A percentile compares a stretch with the other conserved stretches of the same genome.
Evolutionary conservation across 2,888 invertebrate species (phyloP).

Genomic region (Machimus atricapillus): DNA sequence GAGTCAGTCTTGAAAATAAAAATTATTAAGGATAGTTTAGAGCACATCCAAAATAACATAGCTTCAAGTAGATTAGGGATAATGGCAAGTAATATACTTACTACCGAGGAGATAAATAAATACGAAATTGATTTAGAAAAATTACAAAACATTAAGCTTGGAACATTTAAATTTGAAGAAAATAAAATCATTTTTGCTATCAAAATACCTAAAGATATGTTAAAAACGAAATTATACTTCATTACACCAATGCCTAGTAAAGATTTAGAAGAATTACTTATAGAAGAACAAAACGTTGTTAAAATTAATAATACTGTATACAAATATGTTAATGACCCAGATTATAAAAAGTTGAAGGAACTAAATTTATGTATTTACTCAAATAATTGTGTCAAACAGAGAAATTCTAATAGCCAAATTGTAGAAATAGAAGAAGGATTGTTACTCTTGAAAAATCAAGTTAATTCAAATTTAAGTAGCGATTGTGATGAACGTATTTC

Average conservation of each 20-base stretch:
- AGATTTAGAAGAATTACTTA: background rate
- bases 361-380: background rate
- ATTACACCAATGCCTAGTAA: conserved; percentile 1
- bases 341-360: background rate
- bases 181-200: conserved; percentile 37
- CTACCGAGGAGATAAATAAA: conserved; percentile 31
- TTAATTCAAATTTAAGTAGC: background rate
- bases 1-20: conserved; percentile 3
- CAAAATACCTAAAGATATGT: conserved; percentile 26
- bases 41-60: conserved; percentile 36
- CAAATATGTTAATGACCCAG: background rate
- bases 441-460: background rate
- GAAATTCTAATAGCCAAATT: background rate
- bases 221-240: background rate
- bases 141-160: conserved; percentile 33
- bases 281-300: background rate
- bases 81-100: conserved; percentile 37
- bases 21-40: conserved; percentile 17
- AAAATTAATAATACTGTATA: conserved; percentile 3
- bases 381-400: background rate
- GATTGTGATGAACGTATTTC: background rate
- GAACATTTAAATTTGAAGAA: conserved; percentile 17
- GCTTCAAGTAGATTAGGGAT: conserved; percentile 35
- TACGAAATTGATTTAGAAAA: conserved; percentile 31
- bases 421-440: background rate